Evolutionary conservation across 2,797 vertebrate genomes (phyloP).

Genomic region (Ficedula albicollis): DNA sequence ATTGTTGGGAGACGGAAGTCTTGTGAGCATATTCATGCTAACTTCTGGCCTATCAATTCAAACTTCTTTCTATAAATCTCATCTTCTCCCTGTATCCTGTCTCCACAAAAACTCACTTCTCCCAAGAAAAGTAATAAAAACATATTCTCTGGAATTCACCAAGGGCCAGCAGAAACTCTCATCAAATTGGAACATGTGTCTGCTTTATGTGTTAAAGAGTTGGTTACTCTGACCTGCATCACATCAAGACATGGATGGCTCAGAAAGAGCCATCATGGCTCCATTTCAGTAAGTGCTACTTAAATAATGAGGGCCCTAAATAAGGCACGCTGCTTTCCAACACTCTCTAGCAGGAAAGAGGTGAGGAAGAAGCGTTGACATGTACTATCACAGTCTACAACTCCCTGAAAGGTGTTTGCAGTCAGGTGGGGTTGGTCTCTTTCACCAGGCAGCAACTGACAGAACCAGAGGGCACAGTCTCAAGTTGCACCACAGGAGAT

Average conservation of each 20-base stretch:
- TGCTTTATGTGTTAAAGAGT: not conserved
- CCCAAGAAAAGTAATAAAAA: not conserved
- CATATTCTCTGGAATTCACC: not conserved
- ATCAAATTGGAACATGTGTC: not conserved
- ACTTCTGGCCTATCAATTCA: not conserved
- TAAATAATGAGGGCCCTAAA: not conserved
- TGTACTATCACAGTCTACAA: not conserved
- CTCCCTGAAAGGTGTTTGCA: not conserved
- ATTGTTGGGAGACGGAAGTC: not conserved
- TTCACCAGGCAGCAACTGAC: not conserved
- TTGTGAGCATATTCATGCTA: not conserved
- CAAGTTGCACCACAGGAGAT: not conserved
- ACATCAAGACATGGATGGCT: not conserved
- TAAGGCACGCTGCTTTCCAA: not conserved
- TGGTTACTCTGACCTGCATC: not conserved
- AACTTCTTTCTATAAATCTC: not conserved
- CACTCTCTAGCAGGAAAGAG: not conserved
- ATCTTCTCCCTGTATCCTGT: not conserved
- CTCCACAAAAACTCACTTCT: not conserved
- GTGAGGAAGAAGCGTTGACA: not conserved
- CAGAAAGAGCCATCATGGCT: not conserved
- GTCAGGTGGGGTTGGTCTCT: not conserved
- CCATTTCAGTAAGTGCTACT: not conserved
- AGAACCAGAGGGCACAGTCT: not conserved
- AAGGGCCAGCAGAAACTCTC: not conserved